A percentile compares a stretch with the other conserved stretches of the same genome.
Evolutionary conservation across 1,140 invertebrate species (phyloP).

Genomic region (Acromyrmex echinatior): DNA sequence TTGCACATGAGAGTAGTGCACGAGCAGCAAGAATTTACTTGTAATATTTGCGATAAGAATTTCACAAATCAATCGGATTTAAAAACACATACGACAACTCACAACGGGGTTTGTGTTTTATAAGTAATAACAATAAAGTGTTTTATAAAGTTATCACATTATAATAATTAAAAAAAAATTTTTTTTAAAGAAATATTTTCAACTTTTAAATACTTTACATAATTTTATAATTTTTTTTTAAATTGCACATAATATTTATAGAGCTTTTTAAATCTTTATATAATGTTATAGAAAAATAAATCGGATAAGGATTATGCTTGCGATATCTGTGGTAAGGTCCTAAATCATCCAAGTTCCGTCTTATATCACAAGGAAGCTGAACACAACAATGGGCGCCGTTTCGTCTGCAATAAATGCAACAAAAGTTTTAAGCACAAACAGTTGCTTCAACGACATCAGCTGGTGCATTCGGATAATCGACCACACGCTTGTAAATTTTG

Average conservation of each 20-base stretch:
- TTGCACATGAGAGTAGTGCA: conserved; percentile 88
- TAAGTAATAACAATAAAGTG: background rate
- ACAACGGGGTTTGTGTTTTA: conserved; percentile 80
- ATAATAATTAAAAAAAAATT: conserved; percentile 12
- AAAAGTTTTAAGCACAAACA: conserved; percentile 91
- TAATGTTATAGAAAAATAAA: conserved; percentile 77
- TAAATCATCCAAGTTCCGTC: conserved; percentile 89
- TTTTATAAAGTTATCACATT: background rate
- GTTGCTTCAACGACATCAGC: conserved; percentile 90
- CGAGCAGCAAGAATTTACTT: conserved; percentile 86
- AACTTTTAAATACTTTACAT: conserved; percentile 39
- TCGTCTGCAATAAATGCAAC: conserved; percentile 91
- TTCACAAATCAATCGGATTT: conserved; percentile 88
- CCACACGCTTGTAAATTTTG: conserved; percentile 89
- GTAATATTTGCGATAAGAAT: conserved; percentile 87
- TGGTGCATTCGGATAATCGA: conserved; percentile 90
- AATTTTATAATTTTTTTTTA: conserved; percentile 18
- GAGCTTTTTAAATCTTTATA: conserved; percentile 12
- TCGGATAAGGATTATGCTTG: conserved; percentile 88
- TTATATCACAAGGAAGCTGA: conserved; percentile 91
- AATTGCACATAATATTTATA: conserved; percentile 2
- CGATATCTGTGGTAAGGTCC: conserved; percentile 90
- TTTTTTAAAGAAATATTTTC: background rate
- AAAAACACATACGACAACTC: conserved; percentile 87
- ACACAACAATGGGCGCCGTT: conserved; percentile 89